These are phyloP conservation scores for Periphyllus acericola DNA, from an alignment of 2,888 invertebrate species.

Conservation along the genomic window DNA sequence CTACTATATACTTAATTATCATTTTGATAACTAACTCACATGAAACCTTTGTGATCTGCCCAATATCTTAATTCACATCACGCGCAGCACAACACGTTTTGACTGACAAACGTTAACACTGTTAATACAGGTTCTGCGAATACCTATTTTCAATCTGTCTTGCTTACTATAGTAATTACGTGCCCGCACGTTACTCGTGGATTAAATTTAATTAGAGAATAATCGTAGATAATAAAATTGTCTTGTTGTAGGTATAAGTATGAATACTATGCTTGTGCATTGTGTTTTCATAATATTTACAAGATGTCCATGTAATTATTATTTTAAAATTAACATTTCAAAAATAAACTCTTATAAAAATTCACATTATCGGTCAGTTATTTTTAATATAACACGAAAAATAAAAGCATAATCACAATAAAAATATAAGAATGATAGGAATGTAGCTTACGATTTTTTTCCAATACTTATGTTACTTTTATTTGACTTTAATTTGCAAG, in stretches of 20 bases:
- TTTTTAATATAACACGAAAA: no score
- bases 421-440: neutral
- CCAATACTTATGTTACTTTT: neutral
- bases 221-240: neutral
- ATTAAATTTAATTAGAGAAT: neutral
- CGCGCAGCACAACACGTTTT: neutral
- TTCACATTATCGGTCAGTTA: no score
- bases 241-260: no score
- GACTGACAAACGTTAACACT: neutral
- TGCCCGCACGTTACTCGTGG: neutral
- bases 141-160: neutral
- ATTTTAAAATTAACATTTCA: no score
- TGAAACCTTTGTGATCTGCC: neutral
- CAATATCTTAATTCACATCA: conserved; percentile 13
- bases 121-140: neutral
- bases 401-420: no score
- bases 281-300: neutral
- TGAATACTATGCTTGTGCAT: neutral
- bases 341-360: no score
- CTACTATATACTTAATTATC: no score
- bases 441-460: neutral
- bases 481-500: neutral
- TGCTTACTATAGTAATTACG: neutral
- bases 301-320: neutral
- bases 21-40: neutral